Conservation (phyloP, 2,113 vertebrate species). For the Nannospalax galili region DNA sequence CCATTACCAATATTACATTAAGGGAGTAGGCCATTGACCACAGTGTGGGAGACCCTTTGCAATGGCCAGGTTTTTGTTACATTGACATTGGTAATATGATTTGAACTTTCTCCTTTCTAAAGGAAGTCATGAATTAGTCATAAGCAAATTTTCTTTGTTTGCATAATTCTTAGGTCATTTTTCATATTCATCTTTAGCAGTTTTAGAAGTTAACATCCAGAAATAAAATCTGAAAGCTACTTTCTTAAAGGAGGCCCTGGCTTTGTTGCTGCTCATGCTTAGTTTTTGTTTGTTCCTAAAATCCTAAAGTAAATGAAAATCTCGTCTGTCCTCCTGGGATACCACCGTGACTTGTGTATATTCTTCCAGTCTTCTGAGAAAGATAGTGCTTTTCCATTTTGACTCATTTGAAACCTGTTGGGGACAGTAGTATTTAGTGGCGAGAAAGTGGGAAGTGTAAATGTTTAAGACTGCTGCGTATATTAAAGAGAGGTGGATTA, state of each 20-base stretch:
- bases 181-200: slow-evolving; percentile 32
- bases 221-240: slow-evolving; percentile 27
- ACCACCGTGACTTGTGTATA: not conserved
- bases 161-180: not conserved
- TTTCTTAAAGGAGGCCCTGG: not conserved
- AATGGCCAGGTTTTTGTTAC: slow-evolving; percentile 42
- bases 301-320: not conserved
- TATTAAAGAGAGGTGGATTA: not conserved
- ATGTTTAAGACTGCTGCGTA: not conserved
- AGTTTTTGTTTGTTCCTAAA: slow-evolving; percentile 15
- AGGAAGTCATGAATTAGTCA: slow-evolving; percentile 52
- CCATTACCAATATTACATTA: slow-evolving; percentile 56
- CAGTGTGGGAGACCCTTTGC: slow-evolving; percentile 39
- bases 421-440: not conserved
- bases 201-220: slow-evolving; percentile 26
- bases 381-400: not conserved
- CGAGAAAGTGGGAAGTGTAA: slow-evolving; percentile 20
- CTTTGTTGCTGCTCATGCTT: slow-evolving; percentile 5
- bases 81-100: slow-evolving; percentile 38
- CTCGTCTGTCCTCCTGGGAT: not conserved
- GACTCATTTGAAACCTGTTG: not conserved
- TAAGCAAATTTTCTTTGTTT: slow-evolving; percentile 47
- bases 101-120: slow-evolving; percentile 55
- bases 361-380: not conserved
- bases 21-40: slow-evolving; percentile 18